Conservation (phyloP, 2,113 vertebrate species). For the Panthera leo region DNA sequence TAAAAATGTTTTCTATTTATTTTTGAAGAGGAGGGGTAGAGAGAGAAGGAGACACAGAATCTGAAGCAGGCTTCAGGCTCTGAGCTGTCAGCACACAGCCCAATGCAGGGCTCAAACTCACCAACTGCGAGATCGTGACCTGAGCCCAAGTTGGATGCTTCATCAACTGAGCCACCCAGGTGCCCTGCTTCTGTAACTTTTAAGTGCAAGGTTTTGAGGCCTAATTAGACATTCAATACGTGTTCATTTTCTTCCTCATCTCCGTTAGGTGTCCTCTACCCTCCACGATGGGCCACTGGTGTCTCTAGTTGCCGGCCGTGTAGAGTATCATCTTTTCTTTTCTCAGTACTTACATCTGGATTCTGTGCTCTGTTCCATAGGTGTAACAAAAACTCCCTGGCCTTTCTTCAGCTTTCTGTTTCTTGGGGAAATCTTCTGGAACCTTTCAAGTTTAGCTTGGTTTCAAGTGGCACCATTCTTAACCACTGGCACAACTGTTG, state of each 20-base stretch:
- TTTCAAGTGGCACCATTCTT: background rate
- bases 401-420: background rate
- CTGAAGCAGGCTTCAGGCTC: too few relatives aligned
- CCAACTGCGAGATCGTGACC: too few relatives aligned
- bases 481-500: background rate
- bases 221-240: background rate
- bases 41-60: too few relatives aligned
- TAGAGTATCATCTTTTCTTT: background rate
- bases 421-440: background rate
- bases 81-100: too few relatives aligned
- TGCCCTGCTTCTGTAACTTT: background rate
- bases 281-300: background rate
- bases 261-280: background rate
- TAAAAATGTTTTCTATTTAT: too few relatives aligned
- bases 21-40: too few relatives aligned
- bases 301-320: background rate
- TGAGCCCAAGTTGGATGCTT: too few relatives aligned
- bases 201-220: background rate
- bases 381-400: background rate
- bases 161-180: too few relatives aligned
- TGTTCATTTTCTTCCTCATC: background rate
- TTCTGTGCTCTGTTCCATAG: background rate
- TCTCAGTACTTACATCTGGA: background rate
- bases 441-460: background rate
- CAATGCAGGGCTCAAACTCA: too few relatives aligned